phyloP scores from a whole-genome alignment of 64 coral and sea anemone species.

The Platygyra sinensis region DNA sequence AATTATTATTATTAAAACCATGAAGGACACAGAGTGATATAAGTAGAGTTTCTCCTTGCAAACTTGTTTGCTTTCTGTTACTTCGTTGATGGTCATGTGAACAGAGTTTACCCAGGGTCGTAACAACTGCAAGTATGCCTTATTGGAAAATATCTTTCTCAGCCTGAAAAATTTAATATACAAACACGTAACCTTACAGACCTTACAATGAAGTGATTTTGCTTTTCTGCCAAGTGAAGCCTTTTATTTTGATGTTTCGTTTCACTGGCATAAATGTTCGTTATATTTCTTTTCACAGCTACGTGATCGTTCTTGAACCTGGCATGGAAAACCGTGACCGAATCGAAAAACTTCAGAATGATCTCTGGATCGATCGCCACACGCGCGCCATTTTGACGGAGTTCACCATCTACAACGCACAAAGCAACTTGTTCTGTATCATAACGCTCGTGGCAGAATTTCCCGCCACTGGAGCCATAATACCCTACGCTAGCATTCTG shows the following conservation, averaged over 20 bases:
- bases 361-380: constrained; percentile 75
- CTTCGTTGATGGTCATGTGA: too few species aligned
- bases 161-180: too few species aligned
- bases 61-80: too few species aligned
- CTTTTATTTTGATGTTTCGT: neutral
- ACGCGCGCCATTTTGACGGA: constrained; percentile 80
- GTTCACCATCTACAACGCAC: constrained; percentile 89
- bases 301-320: constrained; percentile 74
- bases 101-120: too few species aligned
- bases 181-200: too few species aligned
- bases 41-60: too few species aligned
- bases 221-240: too few species aligned
- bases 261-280: neutral
- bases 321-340: constrained; percentile 49
- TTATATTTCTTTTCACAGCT: constrained; percentile 36
- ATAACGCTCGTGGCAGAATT: constrained; percentile 81
- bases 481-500: constrained; percentile 72
- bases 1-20: too few species aligned
- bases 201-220: neutral
- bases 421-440: constrained; percentile 78
- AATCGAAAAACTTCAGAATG: constrained; percentile 47
- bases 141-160: too few species aligned
- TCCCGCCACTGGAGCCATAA: constrained; percentile 77
- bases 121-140: too few species aligned
- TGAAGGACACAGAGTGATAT: too few species aligned